phyloP scores from a whole-genome alignment of 2,888 invertebrate species.

The Patella pellucida region DNA sequence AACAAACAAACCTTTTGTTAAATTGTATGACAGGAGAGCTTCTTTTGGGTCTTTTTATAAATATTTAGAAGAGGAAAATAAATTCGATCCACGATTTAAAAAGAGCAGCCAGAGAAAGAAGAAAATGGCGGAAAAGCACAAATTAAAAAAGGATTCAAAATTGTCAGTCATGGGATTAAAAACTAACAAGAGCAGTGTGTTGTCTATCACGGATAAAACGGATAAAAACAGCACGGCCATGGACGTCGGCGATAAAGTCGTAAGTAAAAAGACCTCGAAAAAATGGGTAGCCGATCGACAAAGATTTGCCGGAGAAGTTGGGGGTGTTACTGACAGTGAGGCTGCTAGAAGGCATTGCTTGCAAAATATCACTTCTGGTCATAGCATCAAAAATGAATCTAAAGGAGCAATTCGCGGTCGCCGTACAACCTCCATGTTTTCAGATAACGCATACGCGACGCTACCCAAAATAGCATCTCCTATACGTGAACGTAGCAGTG shows the following conservation, averaged over 20 bases:
- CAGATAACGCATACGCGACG: not conserved
- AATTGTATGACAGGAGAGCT: not conserved
- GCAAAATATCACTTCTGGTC: not conserved
- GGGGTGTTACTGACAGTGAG: slow-evolving; percentile 20
- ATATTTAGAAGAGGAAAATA: slow-evolving; percentile 16
- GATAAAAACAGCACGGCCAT: not conserved
- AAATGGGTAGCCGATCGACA: slow-evolving; percentile 6
- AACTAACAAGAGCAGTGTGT: not conserved
- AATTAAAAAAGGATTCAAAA: slow-evolving; percentile 8
- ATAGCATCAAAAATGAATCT: not conserved
- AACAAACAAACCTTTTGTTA: slow-evolving; percentile 4
- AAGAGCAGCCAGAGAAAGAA: slow-evolving; percentile 8
- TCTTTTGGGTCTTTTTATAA: slow-evolving; percentile 13
- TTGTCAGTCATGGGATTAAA: not conserved
- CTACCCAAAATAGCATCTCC: not conserved
- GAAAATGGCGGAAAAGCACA: not conserved
- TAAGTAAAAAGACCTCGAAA: not conserved
- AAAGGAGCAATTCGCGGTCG: not conserved
- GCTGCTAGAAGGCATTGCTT: slow-evolving; percentile 10
- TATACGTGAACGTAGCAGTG: not conserved
- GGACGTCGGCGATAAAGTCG: not conserved
- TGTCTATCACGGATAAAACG: too few species aligned
- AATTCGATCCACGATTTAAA: slow-evolving; percentile 21
- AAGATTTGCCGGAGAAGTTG: slow-evolving; percentile 18
- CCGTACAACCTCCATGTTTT: not conserved